Percentiles rank a stretch among this genome's conserved stretches.
Conservation (phyloP, 2,797 vertebrate species). For the Eutrigla gurnardus region DNA sequence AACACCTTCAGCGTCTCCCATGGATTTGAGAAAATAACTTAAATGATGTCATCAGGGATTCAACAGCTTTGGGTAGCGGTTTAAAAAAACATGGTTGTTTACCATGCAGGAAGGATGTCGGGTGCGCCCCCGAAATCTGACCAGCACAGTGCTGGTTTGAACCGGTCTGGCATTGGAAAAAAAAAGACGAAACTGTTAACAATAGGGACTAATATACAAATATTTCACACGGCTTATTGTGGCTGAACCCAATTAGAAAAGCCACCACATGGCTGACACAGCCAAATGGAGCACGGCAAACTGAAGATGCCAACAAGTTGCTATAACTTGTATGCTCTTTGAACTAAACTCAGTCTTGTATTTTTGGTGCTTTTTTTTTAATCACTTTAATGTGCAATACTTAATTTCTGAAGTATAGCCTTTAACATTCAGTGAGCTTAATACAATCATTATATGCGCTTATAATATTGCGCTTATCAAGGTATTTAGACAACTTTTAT, state of each 20-base stretch:
- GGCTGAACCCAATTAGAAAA: neutral
- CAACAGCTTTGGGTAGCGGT: neutral
- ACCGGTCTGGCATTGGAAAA: neutral
- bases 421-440: neutral
- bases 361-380: too few relatives aligned
- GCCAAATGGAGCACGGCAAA: neutral
- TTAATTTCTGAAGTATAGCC: neutral
- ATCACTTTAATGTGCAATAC: neutral
- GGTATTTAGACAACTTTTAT: neutral
- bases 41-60: neutral
- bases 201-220: neutral
- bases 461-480: neutral
- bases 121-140: neutral
- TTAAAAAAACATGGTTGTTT: conserved; percentile 2
- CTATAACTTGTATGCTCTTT: neutral
- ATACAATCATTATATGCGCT: neutral
- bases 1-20: neutral
- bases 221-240: neutral
- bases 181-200: conserved; percentile 1
- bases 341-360: too few relatives aligned
- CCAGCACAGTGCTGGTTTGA: neutral
- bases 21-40: neutral
- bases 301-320: neutral
- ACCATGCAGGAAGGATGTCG: conserved; percentile 17
- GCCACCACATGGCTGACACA: neutral